Evolutionary conservation across 2,113 vertebrate genomes (phyloP).

Genomic region (Grallaria varia): DNA sequence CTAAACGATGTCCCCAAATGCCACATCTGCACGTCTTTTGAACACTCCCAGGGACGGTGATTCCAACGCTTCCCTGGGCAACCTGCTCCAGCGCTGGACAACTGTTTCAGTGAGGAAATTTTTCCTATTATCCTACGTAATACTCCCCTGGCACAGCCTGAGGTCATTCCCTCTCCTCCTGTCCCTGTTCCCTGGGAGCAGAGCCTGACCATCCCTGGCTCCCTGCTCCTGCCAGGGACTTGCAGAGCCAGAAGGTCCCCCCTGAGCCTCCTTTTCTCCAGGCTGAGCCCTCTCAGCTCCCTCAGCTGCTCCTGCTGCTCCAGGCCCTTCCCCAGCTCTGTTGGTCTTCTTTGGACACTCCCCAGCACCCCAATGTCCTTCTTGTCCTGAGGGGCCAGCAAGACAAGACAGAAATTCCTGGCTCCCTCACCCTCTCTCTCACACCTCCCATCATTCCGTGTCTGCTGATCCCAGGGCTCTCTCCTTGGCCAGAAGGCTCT

Average conservation of each 20-base stretch:
- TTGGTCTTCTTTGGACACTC: accelerated
- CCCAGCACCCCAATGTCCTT: background rate
- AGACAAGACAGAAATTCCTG: background rate
- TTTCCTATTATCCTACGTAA: background rate
- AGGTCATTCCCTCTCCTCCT: background rate
- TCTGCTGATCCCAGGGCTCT: background rate
- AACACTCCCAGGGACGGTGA: background rate
- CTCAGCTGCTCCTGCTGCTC: accelerated
- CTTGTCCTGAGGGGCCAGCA: accelerated
- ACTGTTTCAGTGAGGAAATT: background rate
- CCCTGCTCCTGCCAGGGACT: background rate
- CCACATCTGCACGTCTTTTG: background rate
- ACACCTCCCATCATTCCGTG: background rate
- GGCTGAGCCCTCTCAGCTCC: background rate
- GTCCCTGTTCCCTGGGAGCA: background rate
- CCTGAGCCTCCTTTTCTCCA: background rate
- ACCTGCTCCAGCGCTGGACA: background rate
- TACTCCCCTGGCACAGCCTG: background rate
- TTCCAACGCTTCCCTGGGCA: background rate
- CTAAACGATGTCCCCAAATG: background rate
- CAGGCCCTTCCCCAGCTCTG: accelerated
- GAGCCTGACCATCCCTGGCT: accelerated
- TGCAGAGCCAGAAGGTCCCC: background rate
- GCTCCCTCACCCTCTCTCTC: background rate
- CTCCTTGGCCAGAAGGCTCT: background rate